These are phyloP conservation scores for Sebastes ruberrimus DNA, from an alignment of 2,797 vertebrate species.

Conservation along the genomic window DNA sequence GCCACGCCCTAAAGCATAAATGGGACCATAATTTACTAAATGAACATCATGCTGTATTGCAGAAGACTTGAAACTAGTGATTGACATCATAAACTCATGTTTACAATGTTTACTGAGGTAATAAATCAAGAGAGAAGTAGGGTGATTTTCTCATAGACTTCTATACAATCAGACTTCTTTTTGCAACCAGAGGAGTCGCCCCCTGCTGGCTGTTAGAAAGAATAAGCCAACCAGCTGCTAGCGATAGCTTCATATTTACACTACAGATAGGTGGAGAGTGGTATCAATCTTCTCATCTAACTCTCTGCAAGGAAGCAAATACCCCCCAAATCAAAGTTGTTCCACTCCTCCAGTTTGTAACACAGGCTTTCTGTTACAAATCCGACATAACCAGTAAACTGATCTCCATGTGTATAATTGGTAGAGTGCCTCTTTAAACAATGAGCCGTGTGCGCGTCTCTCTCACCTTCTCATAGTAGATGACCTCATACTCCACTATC, in stretches of 20 bases:
- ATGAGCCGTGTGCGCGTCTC: not conserved
- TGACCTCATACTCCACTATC: slow-evolving; percentile 88
- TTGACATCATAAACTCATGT: too few species aligned
- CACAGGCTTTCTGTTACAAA: not conserved
- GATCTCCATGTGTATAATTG: not conserved
- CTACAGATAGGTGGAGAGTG: not conserved
- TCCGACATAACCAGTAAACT: not conserved
- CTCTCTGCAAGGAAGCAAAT: not conserved
- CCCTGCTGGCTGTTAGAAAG: too few species aligned
- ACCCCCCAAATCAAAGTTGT: not conserved
- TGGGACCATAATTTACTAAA: too few species aligned
- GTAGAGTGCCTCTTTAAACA: not conserved
- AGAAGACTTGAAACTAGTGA: too few species aligned
- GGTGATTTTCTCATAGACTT: not conserved
- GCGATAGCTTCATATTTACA: not conserved
- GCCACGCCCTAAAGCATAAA: not conserved
- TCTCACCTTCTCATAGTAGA: slow-evolving; percentile 89
- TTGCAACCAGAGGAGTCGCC: not conserved
- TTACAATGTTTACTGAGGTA: too few species aligned
- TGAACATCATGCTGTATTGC: too few species aligned
- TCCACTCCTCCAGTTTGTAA: not conserved
- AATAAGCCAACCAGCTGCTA: not conserved
- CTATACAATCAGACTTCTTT: not conserved
- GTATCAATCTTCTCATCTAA: not conserved
- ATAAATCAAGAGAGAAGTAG: too few species aligned